These are phyloP conservation scores for Acanthosoma haemorrhoidale DNA, from an alignment of 2,888 invertebrate species.

Conservation along the genomic window DNA sequence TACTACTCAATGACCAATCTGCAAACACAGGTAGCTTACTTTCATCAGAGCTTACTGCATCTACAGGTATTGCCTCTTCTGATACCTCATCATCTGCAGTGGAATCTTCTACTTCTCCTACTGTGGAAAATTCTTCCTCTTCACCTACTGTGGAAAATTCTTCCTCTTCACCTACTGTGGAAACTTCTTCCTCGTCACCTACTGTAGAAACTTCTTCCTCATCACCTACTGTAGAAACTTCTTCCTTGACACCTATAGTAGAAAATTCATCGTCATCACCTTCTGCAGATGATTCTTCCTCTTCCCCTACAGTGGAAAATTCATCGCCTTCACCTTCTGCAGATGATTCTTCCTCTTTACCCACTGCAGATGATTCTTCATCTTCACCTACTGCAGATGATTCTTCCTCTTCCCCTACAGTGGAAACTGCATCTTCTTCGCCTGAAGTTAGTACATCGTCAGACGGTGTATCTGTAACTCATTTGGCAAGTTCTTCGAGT, in stretches of 20 bases:
- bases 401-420: background rate
- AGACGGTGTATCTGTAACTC: background rate
- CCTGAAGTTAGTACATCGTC: background rate
- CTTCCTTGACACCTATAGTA: too few species aligned
- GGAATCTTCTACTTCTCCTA: background rate
- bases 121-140: background rate
- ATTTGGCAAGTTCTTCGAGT: background rate
- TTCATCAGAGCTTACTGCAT: constrained; percentile 34
- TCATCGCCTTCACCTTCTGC: background rate
- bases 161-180: background rate
- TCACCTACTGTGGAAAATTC: background rate
- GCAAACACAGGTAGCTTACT: constrained; percentile 36
- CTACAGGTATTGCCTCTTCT: constrained; percentile 24
- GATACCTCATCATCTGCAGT: background rate
- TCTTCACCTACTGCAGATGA: background rate
- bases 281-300: background rate
- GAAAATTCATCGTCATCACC: background rate
- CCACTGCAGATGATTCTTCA: background rate
- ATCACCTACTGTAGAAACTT: too few species aligned
- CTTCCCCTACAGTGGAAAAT: background rate
- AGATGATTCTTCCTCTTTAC: background rate
- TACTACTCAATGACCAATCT: background rate
- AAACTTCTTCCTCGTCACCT: background rate
- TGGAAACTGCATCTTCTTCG: background rate
- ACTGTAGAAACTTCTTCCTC: background rate